These are phyloP conservation scores for Hoplostethus mediterraneus DNA, from an alignment of 2,797 vertebrate genomes.

Conservation along the genomic window DNA sequence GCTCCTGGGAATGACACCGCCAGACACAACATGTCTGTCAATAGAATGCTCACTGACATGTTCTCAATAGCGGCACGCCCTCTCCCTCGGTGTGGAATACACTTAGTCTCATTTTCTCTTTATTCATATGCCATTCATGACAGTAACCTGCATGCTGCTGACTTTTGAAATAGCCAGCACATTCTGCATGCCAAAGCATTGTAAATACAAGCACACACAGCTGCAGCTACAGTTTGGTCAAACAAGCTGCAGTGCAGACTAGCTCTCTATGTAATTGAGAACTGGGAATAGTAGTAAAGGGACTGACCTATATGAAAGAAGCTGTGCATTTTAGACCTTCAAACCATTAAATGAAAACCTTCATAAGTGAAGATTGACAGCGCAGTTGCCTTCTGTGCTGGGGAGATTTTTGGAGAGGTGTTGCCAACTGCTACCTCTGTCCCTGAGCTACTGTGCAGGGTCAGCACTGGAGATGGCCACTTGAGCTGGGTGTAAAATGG, in stretches of 20 bases:
- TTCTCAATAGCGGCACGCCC: conserved; percentile 53
- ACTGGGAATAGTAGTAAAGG: conserved; percentile 33
- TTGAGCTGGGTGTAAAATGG: conserved; percentile 73
- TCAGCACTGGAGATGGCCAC: conserved; percentile 69
- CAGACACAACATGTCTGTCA: conserved; percentile 52
- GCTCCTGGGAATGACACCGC: conserved; percentile 36
- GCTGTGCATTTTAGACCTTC: conserved; percentile 53
- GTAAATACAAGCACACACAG: conserved; percentile 27
- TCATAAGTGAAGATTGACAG: conserved; percentile 73
- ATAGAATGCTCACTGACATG: conserved; percentile 59
- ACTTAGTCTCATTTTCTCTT: conserved; percentile 56
- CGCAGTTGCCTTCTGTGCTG: conserved; percentile 49
- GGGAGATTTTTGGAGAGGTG: conserved; percentile 50
- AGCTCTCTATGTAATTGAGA: conserved; percentile 30
- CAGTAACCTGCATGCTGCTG: conserved; percentile 47
- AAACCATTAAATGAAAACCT: conserved; percentile 58
- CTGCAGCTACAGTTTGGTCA: conserved; percentile 15
- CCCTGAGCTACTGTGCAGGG: conserved; percentile 72
- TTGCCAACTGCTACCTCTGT: conserved; percentile 67
- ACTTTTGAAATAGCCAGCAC: conserved; percentile 26
- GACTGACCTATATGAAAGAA: conserved; percentile 57
- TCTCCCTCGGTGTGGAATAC: conserved; percentile 49
- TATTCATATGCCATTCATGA: conserved; percentile 53
- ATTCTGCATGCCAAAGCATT: conserved; percentile 25
- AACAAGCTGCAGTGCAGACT: conserved; percentile 59